These are phyloP conservation scores for Notocelia uddmanniana DNA, from an alignment of 2,888 invertebrate genomes.

Conservation along the genomic window DNA sequence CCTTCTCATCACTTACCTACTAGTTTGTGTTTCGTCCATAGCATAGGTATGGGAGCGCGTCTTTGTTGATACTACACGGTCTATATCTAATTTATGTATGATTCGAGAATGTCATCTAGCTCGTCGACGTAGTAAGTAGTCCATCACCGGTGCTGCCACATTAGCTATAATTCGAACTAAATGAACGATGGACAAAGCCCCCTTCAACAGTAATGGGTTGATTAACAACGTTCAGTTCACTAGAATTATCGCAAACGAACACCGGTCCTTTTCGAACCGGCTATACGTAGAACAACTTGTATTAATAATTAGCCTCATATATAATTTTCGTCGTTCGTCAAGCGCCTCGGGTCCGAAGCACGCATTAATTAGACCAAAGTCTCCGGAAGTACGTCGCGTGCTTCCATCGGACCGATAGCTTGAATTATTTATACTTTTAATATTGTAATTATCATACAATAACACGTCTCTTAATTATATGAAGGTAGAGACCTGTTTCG, in stretches of 20 bases:
- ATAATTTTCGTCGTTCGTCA: conserved; percentile 72
- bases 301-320: conserved; percentile 61
- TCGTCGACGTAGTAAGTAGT: neutral
- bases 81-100: too few relatives aligned
- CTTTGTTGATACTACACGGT: too few relatives aligned
- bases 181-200: neutral
- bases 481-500: conserved; percentile 26
- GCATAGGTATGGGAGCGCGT: too few relatives aligned
- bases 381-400: conserved; percentile 84
- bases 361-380: conserved; percentile 73
- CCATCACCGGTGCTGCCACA: conserved; percentile 1
- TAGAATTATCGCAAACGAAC: conserved; percentile 5
- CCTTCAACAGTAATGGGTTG: neutral
- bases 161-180: neutral
- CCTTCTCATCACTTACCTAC: too few relatives aligned
- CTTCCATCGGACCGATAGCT: conserved; percentile 75
- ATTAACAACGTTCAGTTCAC: conserved; percentile 1
- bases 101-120: neutral
- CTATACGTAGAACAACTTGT: conserved; percentile 51
- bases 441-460: conserved; percentile 83
- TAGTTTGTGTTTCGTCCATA: too few relatives aligned
- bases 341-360: conserved; percentile 66
- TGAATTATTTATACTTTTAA: conserved; percentile 85
- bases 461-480: conserved; percentile 42
- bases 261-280: conserved; percentile 3